Evolutionary conservation across 1,140 invertebrate genomes (phyloP).

Genomic region (Drosophila paulistorum): DNA sequence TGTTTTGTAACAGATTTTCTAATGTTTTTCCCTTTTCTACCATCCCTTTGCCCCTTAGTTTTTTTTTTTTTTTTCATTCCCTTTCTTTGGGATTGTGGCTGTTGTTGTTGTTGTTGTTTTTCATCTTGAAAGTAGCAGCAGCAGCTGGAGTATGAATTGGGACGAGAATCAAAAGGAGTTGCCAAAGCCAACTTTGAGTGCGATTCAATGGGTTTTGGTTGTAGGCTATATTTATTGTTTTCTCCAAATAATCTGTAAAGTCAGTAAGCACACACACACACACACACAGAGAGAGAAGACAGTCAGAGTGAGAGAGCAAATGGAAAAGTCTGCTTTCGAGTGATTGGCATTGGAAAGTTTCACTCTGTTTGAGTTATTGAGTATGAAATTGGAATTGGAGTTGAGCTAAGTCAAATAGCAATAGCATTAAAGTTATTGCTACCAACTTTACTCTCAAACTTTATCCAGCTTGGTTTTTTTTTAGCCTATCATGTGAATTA

Average conservation of each 20-base stretch:
- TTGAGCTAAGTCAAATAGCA: constrained; percentile 17
- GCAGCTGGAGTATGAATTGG: background rate
- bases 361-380: constrained; percentile 45
- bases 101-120: constrained; percentile 9
- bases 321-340: background rate
- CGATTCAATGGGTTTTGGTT: constrained; percentile 4
- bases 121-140: constrained; percentile 13
- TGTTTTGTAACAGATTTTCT: constrained; percentile 56
- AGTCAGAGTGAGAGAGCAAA: background rate
- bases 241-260: constrained; percentile 48
- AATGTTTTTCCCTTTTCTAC: constrained; percentile 26
- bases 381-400: constrained; percentile 19
- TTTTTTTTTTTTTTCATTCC: background rate
- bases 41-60: background rate
- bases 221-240: constrained; percentile 62
- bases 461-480: too few species aligned
- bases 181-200: background rate
- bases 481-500: too few species aligned
- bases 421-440: constrained; percentile 20
- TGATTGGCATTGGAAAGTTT: constrained; percentile 52
- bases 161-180: background rate
- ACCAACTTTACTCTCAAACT: too few species aligned
- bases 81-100: constrained; percentile 2
- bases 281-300: background rate
- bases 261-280: constrained; percentile 10